phyloP scores from a whole-genome alignment of 2,113 vertebrate genomes.

The Cyphomyrus discorhynchus region DNA sequence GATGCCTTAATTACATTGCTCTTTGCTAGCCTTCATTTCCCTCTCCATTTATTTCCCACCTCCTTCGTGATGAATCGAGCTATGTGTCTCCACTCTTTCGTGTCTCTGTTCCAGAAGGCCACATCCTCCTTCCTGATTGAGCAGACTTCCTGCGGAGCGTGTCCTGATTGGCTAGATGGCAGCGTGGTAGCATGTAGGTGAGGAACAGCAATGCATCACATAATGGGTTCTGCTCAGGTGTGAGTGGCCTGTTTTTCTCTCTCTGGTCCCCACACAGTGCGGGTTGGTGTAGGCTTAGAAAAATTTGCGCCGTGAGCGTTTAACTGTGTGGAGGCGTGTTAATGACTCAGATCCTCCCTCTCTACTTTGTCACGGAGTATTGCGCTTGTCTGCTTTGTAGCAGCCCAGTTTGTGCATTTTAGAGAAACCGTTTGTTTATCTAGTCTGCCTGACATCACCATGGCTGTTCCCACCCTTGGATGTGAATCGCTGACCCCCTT shows the following conservation, averaged over 20 bases:
- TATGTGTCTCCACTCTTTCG: background rate
- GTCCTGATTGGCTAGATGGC: background rate
- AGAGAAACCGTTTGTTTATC: background rate
- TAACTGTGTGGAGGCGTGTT: background rate
- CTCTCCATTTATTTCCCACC: background rate
- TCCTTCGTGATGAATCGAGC: background rate
- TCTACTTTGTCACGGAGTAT: background rate
- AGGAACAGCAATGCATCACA: background rate
- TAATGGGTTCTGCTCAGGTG: background rate
- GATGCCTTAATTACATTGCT: slow-evolving; percentile 1
- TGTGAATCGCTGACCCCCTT: too few species aligned
- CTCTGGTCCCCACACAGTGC: background rate
- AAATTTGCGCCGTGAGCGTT: background rate
- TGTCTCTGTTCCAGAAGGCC: background rate
- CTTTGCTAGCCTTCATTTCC: background rate
- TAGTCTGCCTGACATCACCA: background rate
- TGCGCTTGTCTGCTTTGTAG: background rate
- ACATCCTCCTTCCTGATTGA: background rate
- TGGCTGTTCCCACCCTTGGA: background rate
- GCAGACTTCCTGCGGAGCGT: background rate
- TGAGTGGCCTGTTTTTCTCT: background rate
- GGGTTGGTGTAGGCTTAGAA: background rate
- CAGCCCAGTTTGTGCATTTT: background rate
- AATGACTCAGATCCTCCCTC: background rate
- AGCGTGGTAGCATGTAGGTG: background rate